Evolutionary conservation across 2,888 invertebrate species (phyloP), one percentile per base, ranked within the genome.

Genomic region (Zele albiditarsus): DNA sequence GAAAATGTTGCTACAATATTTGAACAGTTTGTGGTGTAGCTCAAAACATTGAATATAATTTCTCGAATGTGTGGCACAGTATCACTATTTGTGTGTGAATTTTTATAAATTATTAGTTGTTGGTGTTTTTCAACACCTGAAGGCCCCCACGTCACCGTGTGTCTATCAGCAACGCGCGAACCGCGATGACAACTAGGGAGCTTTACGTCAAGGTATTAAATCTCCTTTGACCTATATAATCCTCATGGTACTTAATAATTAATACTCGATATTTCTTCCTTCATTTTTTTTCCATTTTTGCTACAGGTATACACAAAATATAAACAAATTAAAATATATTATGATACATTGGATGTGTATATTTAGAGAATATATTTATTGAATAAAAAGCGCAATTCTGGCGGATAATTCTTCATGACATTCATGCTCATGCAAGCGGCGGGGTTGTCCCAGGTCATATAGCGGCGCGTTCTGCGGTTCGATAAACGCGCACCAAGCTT

Each of bases 101-200:
- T 12, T 28, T 62, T 28, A 27, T n/a, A 31, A 28, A 31, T 27
- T 28, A 60, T 12, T 3, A 60, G 3, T 62, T 16, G 14, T 6
- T 62, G 31, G 31, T n/a, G 62, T 62, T 2, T 14, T 31, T 31
- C n/a, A 27, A 25, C 60, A 27, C 28, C 16, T 27, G 60, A n/a
- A n/a, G 28, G 28, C 6, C 53, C 23, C 28, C 25, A 28, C 25
- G 60, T 60, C 60, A 60, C 14, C 14, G 25, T 25, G 28, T 60
- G 28, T 60, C 20, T n/a, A 53, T 27, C 60, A 25, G 38, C 27
- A 60, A 23, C 23, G 23, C 25, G 23, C 25, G 62, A 57, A 25
- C 27, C 78, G 72, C 78, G 76, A 89, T 89, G 88, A 89, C 88
- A 80, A 88, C 89, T 76, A 86, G 84, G 82, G 89, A 89, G 79